phyloP scores from a whole-genome alignment of 2,888 invertebrate species.

The Monochamus alternatus region DNA sequence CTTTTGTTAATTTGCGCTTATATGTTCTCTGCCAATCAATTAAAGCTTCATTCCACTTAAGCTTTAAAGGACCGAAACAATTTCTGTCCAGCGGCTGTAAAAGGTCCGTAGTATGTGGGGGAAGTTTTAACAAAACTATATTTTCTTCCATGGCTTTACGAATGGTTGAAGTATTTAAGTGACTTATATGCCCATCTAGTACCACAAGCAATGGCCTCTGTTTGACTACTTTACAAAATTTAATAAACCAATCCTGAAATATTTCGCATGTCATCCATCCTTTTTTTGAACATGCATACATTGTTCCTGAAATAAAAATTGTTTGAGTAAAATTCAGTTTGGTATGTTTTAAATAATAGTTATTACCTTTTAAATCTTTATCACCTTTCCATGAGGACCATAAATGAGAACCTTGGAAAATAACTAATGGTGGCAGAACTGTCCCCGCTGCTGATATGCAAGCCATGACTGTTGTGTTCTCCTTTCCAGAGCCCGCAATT shows the following conservation, averaged over 20 bases:
- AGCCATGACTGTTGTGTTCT: conserved; percentile 44
- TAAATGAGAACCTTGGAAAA: conserved; percentile 26
- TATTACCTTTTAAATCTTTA: neutral
- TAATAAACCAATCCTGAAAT: conserved; percentile 60
- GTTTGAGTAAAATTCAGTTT: too few species aligned
- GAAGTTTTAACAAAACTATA: neutral
- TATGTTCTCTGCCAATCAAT: neutral
- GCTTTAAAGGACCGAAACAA: neutral
- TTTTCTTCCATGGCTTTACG: neutral
- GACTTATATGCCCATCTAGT: conserved; percentile 61
- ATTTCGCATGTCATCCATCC: conserved; percentile 60
- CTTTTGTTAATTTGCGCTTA: too few species aligned
- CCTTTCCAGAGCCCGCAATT: conserved; percentile 16
- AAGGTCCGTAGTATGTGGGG: conserved; percentile 3
- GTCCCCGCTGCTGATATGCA: conserved; percentile 42
- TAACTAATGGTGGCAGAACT: conserved; percentile 42
- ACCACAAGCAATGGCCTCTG: conserved; percentile 59
- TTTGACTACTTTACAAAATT: conserved; percentile 56
- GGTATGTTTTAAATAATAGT: too few species aligned
- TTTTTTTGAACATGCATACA: conserved; percentile 33
- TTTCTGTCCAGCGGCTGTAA: conserved; percentile 8
- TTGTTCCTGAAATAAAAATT: neutral
- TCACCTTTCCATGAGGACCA: neutral
- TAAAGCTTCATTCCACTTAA: neutral
- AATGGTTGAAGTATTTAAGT: neutral